Evolutionary conservation across 2,797 vertebrate genomes (phyloP).

Genomic region (Centropyge bicolor): DNA sequence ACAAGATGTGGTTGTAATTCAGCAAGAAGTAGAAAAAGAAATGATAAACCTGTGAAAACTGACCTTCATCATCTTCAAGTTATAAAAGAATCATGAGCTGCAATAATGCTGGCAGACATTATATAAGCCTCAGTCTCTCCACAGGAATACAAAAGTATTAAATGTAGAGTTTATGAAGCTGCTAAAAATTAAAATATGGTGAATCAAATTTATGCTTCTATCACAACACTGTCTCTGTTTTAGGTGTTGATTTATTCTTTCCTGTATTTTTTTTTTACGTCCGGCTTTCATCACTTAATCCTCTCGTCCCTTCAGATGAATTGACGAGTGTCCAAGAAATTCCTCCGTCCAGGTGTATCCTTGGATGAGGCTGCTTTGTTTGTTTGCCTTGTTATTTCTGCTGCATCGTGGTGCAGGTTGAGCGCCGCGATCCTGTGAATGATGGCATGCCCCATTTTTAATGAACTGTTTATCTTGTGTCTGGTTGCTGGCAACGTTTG

Average conservation of each 20-base stretch:
- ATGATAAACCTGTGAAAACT: constrained; percentile 10
- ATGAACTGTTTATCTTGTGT: constrained; percentile 78
- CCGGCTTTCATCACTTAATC: constrained; percentile 45
- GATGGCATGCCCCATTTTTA: constrained; percentile 71
- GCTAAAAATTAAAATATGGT: constrained; percentile 10
- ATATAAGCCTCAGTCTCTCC: constrained; percentile 21
- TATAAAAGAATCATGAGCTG: constrained; percentile 11
- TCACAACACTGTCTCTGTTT: constrained; percentile 13
- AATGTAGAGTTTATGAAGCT: not conserved
- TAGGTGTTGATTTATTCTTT: constrained; percentile 1
- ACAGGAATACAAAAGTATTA: constrained; percentile 11
- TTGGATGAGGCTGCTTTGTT: constrained; percentile 56
- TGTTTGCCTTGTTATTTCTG: constrained; percentile 61
- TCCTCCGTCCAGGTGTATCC: constrained; percentile 51
- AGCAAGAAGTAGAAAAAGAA: constrained; percentile 26
- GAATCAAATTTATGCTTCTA: constrained; percentile 16
- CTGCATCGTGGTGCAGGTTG: constrained; percentile 52
- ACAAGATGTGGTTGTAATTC: constrained; percentile 26
- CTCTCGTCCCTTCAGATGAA: constrained; percentile 37
- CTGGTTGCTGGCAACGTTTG: constrained; percentile 68
- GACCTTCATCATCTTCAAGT: constrained; percentile 22
- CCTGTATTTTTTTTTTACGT: constrained; percentile 28
- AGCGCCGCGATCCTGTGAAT: constrained; percentile 61
- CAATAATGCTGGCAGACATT: constrained; percentile 2
- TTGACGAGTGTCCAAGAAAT: constrained; percentile 61